Conservation (phyloP, 2,888 invertebrate genomes). For the Drosophila kuntzei region DNA sequence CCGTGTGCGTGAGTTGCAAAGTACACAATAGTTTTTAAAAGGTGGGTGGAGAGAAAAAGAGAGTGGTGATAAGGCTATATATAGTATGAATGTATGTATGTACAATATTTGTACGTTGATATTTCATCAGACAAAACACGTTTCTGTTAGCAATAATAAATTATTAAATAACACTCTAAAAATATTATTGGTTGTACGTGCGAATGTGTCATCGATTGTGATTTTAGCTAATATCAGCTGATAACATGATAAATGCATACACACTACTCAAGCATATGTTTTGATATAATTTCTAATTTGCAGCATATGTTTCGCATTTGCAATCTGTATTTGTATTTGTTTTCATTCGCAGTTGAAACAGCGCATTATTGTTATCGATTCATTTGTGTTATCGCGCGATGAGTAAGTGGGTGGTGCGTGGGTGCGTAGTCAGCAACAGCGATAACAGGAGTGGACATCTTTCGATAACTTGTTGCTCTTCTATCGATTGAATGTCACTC, state of each 20-base stretch:
- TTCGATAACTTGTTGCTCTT: conserved; percentile 39
- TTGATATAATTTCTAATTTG: conserved; percentile 43
- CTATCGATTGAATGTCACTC: conserved; percentile 34
- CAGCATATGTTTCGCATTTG: conserved; percentile 60
- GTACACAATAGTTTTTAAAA: conserved; percentile 4
- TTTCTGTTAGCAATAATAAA: conserved; percentile 30
- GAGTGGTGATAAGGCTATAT: conserved; percentile 18
- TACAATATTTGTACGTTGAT: conserved; percentile 2
- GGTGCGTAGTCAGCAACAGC: conserved; percentile 10
- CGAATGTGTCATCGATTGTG: conserved; percentile 36
- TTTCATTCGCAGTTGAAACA: conserved; percentile 16
- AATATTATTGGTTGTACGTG: conserved; percentile 56
- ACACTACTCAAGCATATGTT: conserved; percentile 28
- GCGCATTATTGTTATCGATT: conserved; percentile 42
- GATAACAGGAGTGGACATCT: conserved; percentile 10
- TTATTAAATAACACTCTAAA: conserved; percentile 38
- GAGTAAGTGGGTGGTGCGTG: conserved; percentile 9
- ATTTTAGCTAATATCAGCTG: conserved; percentile 30
- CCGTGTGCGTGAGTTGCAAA: not conserved
- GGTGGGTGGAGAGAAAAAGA: conserved; percentile 1
- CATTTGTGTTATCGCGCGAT: conserved; percentile 21
- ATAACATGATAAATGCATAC: conserved; percentile 31
- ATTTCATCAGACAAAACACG: conserved; percentile 36
- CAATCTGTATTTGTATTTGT: conserved; percentile 14
- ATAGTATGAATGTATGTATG: not conserved